Conservation (phyloP, 53 echinoderm and acorn worm species). For the Temnopleurus reevesii region DNA sequence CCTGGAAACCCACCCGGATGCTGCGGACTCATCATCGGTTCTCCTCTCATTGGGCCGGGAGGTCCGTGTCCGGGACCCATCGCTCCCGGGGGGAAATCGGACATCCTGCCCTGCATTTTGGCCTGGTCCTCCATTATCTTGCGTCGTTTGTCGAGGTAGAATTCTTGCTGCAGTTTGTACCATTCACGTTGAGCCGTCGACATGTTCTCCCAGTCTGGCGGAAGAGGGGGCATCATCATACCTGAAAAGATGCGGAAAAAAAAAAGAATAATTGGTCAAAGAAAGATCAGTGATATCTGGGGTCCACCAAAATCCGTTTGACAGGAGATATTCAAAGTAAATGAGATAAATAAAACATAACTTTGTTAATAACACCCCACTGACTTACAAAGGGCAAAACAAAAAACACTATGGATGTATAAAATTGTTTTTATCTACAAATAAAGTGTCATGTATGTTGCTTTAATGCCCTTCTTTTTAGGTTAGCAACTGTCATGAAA, state of each 20-base stretch:
- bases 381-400: too few relatives aligned
- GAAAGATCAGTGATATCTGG: too few relatives aligned
- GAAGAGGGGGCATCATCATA: conserved; percentile 72
- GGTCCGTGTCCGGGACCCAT: conserved; percentile 61
- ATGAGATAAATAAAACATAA: too few relatives aligned
- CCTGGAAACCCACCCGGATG: conserved; percentile 60
- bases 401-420: too few relatives aligned
- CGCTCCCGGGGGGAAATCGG: conserved; percentile 56
- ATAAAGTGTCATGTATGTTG: too few relatives aligned
- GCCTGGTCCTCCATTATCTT: conserved; percentile 82
- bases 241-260: conserved; percentile 22
- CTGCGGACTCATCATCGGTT: conserved; percentile 62
- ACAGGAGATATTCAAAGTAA: too few relatives aligned
- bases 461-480: too few relatives aligned
- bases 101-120: conserved; percentile 73
- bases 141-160: conserved; percentile 83
- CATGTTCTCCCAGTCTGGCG: conserved; percentile 90
- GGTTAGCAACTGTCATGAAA: too few relatives aligned
- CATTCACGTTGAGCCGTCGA: conserved; percentile 89
- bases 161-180: conserved; percentile 97
- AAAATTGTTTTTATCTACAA: too few relatives aligned
- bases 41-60: conserved; percentile 65
- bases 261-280: too few relatives aligned
- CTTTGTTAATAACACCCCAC: too few relatives aligned
- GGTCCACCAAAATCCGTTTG: too few relatives aligned